phyloP scores from a whole-genome alignment of 2,888 invertebrate species.

The Peribatodes rhomboidaria region DNA sequence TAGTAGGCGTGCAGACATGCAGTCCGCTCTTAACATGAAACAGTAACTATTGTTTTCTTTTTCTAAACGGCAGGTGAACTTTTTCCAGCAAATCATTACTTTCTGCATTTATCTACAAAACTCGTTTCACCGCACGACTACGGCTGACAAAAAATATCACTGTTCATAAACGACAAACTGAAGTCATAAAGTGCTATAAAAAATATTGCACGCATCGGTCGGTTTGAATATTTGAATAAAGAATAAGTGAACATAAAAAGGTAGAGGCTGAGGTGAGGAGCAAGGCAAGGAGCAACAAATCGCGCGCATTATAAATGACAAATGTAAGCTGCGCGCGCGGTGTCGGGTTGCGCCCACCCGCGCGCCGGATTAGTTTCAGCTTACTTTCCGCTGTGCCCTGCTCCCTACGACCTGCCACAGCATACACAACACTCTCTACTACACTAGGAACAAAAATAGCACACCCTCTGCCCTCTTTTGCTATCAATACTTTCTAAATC shows the following conservation, averaged over 20 bases:
- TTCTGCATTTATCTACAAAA: constrained; percentile 21
- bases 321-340: constrained; percentile 82
- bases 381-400: constrained; percentile 77
- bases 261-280: constrained; percentile 57
- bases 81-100: constrained; percentile 17
- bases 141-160: constrained; percentile 57
- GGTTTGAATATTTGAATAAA: constrained; percentile 80
- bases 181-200: constrained; percentile 73
- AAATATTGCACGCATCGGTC: constrained; percentile 74
- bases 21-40: background rate
- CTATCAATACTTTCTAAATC: constrained; percentile 66
- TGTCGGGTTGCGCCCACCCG: constrained; percentile 84
- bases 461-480: constrained; percentile 76
- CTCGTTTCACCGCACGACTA: constrained; percentile 25
- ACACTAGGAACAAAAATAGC: constrained; percentile 61
- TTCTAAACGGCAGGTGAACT: background rate
- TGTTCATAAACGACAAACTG: constrained; percentile 65
- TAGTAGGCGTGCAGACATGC: background rate
- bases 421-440: constrained; percentile 6
- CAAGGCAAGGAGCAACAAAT: constrained; percentile 83
- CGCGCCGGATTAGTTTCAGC: constrained; percentile 82
- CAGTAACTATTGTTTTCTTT: too few relatives aligned
- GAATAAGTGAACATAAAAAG: constrained; percentile 81
- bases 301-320: constrained; percentile 86
- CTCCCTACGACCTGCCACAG: constrained; percentile 48